Conservation (phyloP, 2,113 vertebrate species). For the Entelurus aequoreus region DNA sequence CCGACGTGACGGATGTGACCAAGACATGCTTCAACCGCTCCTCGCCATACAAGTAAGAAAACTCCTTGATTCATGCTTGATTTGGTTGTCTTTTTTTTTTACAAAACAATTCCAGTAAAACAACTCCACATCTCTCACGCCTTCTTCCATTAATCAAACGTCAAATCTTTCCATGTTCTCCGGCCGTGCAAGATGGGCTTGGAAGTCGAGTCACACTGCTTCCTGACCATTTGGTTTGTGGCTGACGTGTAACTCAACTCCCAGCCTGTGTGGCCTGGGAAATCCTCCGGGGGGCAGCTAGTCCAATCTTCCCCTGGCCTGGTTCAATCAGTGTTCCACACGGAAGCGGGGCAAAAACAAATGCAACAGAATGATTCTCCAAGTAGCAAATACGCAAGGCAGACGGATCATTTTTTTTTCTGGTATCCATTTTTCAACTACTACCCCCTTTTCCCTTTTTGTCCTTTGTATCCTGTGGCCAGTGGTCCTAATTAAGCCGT, state of each 20-base stretch:
- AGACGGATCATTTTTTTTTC: conserved; percentile 36
- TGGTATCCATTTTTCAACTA: conserved; percentile 39
- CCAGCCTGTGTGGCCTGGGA: conserved; percentile 57
- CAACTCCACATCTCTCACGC: conserved; percentile 24
- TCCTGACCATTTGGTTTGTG: conserved; percentile 52
- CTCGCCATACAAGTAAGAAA: conserved; percentile 88
- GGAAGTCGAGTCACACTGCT: conserved; percentile 50
- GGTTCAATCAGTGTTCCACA: conserved; percentile 59
- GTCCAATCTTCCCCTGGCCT: conserved; percentile 59
- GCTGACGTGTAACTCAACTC: conserved; percentile 55
- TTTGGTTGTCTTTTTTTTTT: conserved; percentile 20
- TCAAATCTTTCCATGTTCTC: conserved; percentile 42
- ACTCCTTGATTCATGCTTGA: conserved; percentile 17
- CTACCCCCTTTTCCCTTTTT: conserved; percentile 23
- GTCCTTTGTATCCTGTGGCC: conserved; percentile 24
- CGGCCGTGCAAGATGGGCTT: conserved; percentile 29
- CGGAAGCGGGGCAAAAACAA: conserved; percentile 52
- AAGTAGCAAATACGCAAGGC: conserved; percentile 31
- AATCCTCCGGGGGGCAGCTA: conserved; percentile 53
- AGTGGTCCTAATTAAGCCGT: conserved; percentile 40
- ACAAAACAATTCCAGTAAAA: conserved; percentile 30
- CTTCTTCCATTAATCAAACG: conserved; percentile 43
- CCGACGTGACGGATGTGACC: conserved; percentile 93
- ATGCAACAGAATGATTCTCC: conserved; percentile 37
- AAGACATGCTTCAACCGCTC: conserved; percentile 95